Evolutionary conservation across 2,888 invertebrate genomes (phyloP).

Genomic region (Pseudococcus longispinus): DNA sequence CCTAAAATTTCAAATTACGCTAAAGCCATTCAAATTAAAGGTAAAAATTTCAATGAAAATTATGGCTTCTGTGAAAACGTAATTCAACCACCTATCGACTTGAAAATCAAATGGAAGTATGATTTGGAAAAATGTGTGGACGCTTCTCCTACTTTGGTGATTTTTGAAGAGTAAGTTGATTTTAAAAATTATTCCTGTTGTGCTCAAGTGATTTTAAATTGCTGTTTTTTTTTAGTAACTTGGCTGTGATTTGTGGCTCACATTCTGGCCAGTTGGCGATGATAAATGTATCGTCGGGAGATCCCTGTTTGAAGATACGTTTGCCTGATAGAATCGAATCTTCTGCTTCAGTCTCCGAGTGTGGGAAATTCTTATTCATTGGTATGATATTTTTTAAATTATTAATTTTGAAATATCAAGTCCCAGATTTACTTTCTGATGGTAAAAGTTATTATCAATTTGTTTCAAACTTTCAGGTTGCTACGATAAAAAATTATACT

Average conservation of each 20-base stretch:
- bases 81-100: conserved; percentile 1
- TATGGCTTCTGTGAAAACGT: not conserved
- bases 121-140: conserved; percentile 83
- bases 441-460: too few species aligned
- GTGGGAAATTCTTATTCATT: conserved; percentile 68
- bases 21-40: not conserved
- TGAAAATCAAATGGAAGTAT: conserved; percentile 66
- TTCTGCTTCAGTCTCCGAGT: conserved; percentile 64
- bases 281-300: conserved; percentile 67
- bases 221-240: not conserved
- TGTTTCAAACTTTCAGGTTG: conserved; percentile 65
- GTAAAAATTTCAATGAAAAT: not conserved
- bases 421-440: too few species aligned
- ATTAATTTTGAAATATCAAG: too few species aligned
- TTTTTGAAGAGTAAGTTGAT: conserved; percentile 27
- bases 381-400: conserved; percentile 64
- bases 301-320: conserved; percentile 64
- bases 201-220: not conserved
- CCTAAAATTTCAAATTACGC: not conserved
- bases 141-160: conserved; percentile 67
- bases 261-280: conserved; percentile 77
- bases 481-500: conserved; percentile 77
- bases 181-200: not conserved
- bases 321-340: conserved; percentile 79
- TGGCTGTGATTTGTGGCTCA: conserved; percentile 69